phyloP scores from a whole-genome alignment of 2,113 vertebrate species.

The Galeopterus variegatus region DNA sequence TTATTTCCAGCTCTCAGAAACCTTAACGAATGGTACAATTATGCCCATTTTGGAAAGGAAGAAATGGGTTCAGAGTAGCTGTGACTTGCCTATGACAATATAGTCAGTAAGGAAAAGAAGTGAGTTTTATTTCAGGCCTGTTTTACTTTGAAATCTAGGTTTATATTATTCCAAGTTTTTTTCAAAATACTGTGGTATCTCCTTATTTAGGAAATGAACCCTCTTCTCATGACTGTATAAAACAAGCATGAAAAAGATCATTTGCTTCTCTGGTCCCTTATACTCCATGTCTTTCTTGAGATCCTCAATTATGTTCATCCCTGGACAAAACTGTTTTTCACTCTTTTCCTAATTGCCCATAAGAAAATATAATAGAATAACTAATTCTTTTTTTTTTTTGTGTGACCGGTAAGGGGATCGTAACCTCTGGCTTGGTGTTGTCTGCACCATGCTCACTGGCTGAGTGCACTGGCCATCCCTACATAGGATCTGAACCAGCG shows the following conservation, averaged over 20 bases:
- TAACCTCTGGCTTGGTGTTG: no score
- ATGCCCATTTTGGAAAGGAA: background rate
- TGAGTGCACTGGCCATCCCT: no score
- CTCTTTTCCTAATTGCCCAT: background rate
- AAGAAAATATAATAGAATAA: background rate
- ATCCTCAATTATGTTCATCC: background rate
- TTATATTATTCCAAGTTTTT: background rate
- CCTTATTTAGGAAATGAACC: background rate
- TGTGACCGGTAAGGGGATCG: no score
- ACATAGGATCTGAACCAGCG: no score
- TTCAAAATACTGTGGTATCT: background rate
- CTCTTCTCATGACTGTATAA: background rate
- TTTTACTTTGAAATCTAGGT: background rate
- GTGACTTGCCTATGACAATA: background rate
- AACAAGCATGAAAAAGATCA: background rate
- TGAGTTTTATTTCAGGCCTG: background rate
- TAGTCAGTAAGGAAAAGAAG: background rate
- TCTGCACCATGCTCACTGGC: no score
- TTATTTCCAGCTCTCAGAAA: background rate
- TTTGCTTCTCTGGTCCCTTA: background rate
- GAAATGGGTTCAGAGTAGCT: background rate
- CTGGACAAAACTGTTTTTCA: background rate
- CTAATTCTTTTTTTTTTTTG: background rate
- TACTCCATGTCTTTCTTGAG: background rate
- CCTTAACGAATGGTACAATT: background rate